These are phyloP conservation scores for Acipenser transmontanus DNA, from an alignment of 2,797 vertebrate genomes.

Conservation along the genomic window DNA sequence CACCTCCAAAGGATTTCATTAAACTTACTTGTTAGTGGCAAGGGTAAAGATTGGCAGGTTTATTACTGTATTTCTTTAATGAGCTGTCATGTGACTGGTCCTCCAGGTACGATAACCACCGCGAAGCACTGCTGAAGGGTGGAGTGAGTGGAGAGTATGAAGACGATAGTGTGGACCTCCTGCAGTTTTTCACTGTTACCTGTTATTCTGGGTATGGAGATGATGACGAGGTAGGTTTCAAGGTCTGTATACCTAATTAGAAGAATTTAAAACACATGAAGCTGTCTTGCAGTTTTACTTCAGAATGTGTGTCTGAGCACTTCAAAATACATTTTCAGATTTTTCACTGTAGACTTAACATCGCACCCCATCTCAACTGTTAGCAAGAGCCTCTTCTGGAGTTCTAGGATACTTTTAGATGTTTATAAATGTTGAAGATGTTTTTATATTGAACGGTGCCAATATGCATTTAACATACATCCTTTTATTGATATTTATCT, in stretches of 20 bases:
- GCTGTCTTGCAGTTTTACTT: neutral
- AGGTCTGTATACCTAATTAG: neutral
- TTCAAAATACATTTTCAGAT: neutral
- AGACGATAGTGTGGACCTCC: constrained; percentile 84
- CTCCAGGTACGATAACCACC: constrained; percentile 90
- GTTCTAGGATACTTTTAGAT: neutral
- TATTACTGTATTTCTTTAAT: neutral
- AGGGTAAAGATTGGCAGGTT: neutral
- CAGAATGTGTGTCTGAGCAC: too few relatives aligned
- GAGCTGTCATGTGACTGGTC: neutral
- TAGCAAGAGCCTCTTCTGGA: neutral
- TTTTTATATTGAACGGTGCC: too few relatives aligned
- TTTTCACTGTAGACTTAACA: neutral
- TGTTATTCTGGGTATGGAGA: constrained; percentile 90
- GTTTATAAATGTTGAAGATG: too few relatives aligned
- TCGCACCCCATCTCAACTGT: neutral
- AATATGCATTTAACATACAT: too few relatives aligned
- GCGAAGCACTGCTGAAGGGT: constrained; percentile 85
- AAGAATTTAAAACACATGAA: neutral
- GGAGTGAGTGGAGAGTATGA: constrained; percentile 79
- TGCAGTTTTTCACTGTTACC: constrained; percentile 86
- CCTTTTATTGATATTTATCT: too few relatives aligned
- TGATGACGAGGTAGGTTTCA: constrained; percentile 72
- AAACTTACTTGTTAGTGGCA: too few relatives aligned
- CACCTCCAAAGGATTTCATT: too few relatives aligned